Conservation (phyloP, 2,797 vertebrate genomes). For the Mormyrops boulengeri region DNA sequence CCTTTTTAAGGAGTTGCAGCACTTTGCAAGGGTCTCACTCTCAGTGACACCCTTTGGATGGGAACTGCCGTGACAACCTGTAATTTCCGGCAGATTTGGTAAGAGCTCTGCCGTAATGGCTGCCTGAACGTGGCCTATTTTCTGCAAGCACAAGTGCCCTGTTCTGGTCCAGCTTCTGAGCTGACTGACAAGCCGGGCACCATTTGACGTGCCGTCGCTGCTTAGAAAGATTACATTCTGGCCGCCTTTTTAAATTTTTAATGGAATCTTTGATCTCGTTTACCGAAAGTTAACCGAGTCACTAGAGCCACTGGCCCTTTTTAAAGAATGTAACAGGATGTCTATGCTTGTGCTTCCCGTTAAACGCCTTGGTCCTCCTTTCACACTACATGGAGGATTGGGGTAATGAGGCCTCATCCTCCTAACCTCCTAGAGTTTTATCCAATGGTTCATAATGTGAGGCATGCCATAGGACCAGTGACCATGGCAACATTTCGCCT, state of each 20-base stretch:
- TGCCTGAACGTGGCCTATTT: not conserved
- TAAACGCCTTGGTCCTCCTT: not conserved
- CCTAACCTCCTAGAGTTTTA: not conserved
- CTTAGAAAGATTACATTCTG: slow-evolving; percentile 44
- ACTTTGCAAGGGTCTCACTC: not conserved
- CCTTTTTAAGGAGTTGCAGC: not conserved
- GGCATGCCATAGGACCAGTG: not conserved
- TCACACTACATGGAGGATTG: not conserved
- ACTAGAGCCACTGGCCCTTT: not conserved
- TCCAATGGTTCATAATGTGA: not conserved
- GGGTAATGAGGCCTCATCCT: too few species aligned
- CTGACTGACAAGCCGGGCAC: not conserved
- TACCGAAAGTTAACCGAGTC: not conserved
- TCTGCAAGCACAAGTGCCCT: not conserved
- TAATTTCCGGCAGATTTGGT: not conserved
- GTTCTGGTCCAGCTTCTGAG: not conserved
- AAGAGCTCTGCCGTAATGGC: not conserved
- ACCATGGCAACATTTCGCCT: not conserved
- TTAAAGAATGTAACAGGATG: slow-evolving; percentile 2
- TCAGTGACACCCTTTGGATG: not conserved
- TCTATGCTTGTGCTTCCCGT: not conserved
- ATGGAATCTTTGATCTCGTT: slow-evolving; percentile 24
- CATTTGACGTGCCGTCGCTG: slow-evolving; percentile 20
- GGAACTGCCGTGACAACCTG: not conserved
- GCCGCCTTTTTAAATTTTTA: slow-evolving; percentile 41